A percentile compares a stretch with the other conserved stretches of the same genome.
phyloP scores from a whole-genome alignment of 2,888 invertebrate genomes.

The Spisula subtruncata region DNA sequence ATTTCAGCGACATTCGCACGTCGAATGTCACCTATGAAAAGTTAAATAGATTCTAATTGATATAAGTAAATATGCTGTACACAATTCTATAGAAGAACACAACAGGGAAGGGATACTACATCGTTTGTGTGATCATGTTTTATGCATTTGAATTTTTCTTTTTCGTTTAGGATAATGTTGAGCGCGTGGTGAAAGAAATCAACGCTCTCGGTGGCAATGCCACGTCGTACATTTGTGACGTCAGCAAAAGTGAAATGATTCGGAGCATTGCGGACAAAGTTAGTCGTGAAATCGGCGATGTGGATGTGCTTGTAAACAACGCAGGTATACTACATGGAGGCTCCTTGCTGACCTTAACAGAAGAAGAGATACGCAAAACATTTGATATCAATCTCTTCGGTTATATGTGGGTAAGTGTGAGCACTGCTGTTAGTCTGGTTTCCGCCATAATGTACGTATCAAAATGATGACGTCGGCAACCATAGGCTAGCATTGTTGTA shows the following conservation, averaged over 20 bases:
- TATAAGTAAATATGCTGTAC: no score
- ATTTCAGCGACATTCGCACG: no score
- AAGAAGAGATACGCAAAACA: constrained; percentile 78
- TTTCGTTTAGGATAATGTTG: constrained; percentile 74
- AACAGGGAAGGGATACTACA: no score
- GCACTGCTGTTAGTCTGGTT: no score
- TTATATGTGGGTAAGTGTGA: constrained; percentile 80
- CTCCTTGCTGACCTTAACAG: constrained; percentile 75
- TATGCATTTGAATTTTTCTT: neutral
- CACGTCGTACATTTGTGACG: constrained; percentile 79
- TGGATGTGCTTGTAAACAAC: constrained; percentile 85
- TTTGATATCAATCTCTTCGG: constrained; percentile 83
- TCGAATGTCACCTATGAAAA: no score
- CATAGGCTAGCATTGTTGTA: no score
- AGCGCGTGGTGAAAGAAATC: constrained; percentile 77
- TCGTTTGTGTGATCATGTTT: no score
- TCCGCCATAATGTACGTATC: no score
- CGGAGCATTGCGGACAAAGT: constrained; percentile 73
- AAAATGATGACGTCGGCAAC: no score
- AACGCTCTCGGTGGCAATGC: constrained; percentile 77
- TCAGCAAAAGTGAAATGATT: constrained; percentile 78
- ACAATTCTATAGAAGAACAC: no score
- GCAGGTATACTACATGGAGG: constrained; percentile 83
- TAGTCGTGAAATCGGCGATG: constrained; percentile 78
- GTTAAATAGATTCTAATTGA: no score